Evolutionary conservation across 2,888 invertebrate species (phyloP).

Genomic region (Meteorus colon): DNA sequence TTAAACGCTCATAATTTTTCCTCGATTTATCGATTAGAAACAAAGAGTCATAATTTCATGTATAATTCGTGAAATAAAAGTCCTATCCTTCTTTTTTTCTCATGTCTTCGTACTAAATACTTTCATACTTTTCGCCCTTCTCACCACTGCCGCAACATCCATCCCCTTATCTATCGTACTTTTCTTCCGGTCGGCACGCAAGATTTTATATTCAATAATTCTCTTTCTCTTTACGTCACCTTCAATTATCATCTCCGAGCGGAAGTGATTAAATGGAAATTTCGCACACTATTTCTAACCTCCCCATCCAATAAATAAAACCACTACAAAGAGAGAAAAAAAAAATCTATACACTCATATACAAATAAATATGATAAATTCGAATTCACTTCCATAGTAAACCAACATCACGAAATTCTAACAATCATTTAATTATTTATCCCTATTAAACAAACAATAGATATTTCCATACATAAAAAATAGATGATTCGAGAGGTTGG

Average conservation of each 20-base stretch:
- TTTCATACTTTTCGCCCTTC: background rate
- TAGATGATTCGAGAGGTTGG: too few species aligned
- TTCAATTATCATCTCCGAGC: conserved; percentile 39
- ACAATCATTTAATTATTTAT: too few species aligned
- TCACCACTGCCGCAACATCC: conserved; percentile 19
- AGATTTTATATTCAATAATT: conserved; percentile 62
- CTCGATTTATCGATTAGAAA: conserved; percentile 14
- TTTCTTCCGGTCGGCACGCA: conserved; percentile 55
- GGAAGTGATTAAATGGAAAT: conserved; percentile 29
- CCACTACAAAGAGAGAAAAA: background rate
- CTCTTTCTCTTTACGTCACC: background rate
- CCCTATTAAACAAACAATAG: too few species aligned
- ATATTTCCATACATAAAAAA: too few species aligned
- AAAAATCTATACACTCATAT: background rate
- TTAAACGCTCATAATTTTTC: background rate
- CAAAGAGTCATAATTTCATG: background rate
- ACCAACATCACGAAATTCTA: too few species aligned
- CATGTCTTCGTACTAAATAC: conserved; percentile 15
- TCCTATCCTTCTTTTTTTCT: conserved; percentile 36
- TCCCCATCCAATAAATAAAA: background rate
- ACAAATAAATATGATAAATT: background rate
- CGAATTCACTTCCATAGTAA: background rate
- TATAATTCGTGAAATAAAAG: background rate
- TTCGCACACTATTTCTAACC: background rate
- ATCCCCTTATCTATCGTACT: conserved; percentile 28